Conservation (phyloP, 2,113 vertebrate genomes). For the Erythrolamprus reginae region DNA sequence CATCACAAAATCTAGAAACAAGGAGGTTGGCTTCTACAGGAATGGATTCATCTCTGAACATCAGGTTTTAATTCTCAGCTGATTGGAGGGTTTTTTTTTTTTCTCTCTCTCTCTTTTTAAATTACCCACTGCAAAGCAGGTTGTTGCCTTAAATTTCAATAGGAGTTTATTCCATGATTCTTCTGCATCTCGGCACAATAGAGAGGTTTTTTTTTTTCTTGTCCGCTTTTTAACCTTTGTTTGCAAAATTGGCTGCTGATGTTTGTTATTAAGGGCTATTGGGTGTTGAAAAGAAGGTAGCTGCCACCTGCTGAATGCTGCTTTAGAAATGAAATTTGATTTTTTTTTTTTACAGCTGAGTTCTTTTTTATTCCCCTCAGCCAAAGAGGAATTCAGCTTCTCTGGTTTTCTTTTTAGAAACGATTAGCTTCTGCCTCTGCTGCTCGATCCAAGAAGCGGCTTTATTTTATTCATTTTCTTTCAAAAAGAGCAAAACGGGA, state of each 20-base stretch:
- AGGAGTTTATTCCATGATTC: fast-evolving
- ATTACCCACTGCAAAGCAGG: not conserved
- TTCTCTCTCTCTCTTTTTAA: no score
- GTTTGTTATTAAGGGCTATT: not conserved
- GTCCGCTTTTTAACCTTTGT: not conserved
- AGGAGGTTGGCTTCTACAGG: not conserved
- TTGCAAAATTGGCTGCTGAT: not conserved
- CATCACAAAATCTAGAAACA: not conserved
- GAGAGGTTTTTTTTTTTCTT: not conserved
- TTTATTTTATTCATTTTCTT: not conserved
- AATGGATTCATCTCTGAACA: not conserved
- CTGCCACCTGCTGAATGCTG: not conserved
- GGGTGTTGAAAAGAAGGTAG: fast-evolving
- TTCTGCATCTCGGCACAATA: not conserved
- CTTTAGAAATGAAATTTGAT: not conserved
- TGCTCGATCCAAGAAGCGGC: not conserved
- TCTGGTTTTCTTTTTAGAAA: not conserved
- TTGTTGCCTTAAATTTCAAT: not conserved
- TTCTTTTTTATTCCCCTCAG: not conserved
- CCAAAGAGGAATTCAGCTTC: not conserved
- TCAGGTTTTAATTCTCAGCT: not conserved
- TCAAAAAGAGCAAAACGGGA: not conserved
- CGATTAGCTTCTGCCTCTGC: fast-evolving
- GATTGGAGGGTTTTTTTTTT: not conserved
- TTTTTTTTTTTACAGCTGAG: not conserved